Evolutionary conservation across 2,888 invertebrate genomes (phyloP).

Genomic region (Synanthedon myopaeformis): DNA sequence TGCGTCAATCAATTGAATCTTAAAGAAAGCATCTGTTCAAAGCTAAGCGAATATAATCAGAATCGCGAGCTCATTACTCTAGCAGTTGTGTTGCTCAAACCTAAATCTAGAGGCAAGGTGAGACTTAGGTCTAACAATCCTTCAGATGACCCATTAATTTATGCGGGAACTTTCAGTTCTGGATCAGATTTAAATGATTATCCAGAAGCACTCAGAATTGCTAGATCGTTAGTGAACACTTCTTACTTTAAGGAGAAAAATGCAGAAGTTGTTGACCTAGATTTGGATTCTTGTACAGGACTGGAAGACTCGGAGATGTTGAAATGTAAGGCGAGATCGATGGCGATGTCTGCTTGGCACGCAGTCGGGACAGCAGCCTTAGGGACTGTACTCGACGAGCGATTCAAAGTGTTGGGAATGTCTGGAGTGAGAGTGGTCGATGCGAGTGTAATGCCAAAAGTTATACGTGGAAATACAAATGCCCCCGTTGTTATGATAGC

Average conservation of each 20-base stretch:
- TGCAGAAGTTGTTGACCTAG: slow-evolving; percentile 29
- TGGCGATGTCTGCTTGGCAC: slow-evolving; percentile 51
- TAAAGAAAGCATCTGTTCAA: slow-evolving; percentile 24
- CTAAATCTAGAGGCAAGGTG: slow-evolving; percentile 42
- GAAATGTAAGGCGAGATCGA: slow-evolving; percentile 44
- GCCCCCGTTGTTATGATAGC: slow-evolving; percentile 55
- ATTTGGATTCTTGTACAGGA: slow-evolving; percentile 25
- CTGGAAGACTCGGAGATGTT: slow-evolving; percentile 32
- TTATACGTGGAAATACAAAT: slow-evolving; percentile 49
- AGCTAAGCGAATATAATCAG: slow-evolving; percentile 22
- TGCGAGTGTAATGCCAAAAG: slow-evolving; percentile 45
- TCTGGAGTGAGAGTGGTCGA: slow-evolving; percentile 38
- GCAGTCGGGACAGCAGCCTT: slow-evolving; percentile 47
- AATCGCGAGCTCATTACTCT: slow-evolving; percentile 32
- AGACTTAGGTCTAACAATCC: slow-evolving; percentile 27
- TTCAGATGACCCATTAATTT: slow-evolving; percentile 33
- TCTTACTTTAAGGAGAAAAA: slow-evolving; percentile 30
- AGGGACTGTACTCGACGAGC: slow-evolving; percentile 38
- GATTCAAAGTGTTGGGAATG: slow-evolving; percentile 32
- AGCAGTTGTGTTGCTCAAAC: slow-evolving; percentile 42
- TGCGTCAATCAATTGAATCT: slow-evolving; percentile 31
- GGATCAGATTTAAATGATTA: slow-evolving; percentile 28
- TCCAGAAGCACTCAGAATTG: slow-evolving; percentile 28
- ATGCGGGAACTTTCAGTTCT: slow-evolving; percentile 38
- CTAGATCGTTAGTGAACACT: slow-evolving; percentile 28